Evolutionary conservation across 2,888 invertebrate species (phyloP), one percentile per base, ranked within the genome.

Genomic region (Caenorhabditis becei): DNA sequence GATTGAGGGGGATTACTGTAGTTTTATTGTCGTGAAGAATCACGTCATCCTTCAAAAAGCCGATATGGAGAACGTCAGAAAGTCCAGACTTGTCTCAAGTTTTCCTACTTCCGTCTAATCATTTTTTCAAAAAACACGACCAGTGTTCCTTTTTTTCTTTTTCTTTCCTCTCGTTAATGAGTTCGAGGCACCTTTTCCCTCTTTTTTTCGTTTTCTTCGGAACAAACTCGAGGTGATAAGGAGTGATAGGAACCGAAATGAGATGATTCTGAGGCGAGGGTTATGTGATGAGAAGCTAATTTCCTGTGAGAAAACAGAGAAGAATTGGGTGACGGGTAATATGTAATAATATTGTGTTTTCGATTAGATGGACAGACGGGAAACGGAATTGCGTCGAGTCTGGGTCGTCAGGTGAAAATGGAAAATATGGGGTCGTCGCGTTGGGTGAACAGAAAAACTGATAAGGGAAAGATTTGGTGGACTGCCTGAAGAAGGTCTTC

Each of bases 141-240:
- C 2, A 41, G 2, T 5, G 16, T n/a, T n/a, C n/a, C n/a, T n/a
- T n/a, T n/a, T n/a, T n/a, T n/a, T n/a, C n/a, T n/a, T n/a, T n/a
- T n/a, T n/a, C 14, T 5, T 32, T 32, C 47, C 18, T 5, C 18
- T 7, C 1, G 51, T 7, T 51, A 51, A 51, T 51, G 51, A 51
- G 51, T 51, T 51, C 51, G 24, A 24, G 51, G 14, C 51, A 51
- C 51, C 51, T 51, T 41, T 41, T 10, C 10, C 32, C 10, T 32
- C 10, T 32, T 32, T 32, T 10, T 32, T 10, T 32, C 32, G 10
- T 4, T 10, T 7, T 4, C 4, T 7, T 10, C 7, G 41, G 10
- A 14, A 10, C 8, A 16, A 5, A 10, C 41, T 3, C 10, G 41
- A 41, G 2, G 41, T 41, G 41, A 41, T 41, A 41, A 41, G 16